A percentile compares a stretch with the other conserved stretches of the same genome.
These are phyloP conservation scores for Megalops atlanticus DNA, from an alignment of 2,113 vertebrate genomes.

Conservation along the genomic window DNA sequence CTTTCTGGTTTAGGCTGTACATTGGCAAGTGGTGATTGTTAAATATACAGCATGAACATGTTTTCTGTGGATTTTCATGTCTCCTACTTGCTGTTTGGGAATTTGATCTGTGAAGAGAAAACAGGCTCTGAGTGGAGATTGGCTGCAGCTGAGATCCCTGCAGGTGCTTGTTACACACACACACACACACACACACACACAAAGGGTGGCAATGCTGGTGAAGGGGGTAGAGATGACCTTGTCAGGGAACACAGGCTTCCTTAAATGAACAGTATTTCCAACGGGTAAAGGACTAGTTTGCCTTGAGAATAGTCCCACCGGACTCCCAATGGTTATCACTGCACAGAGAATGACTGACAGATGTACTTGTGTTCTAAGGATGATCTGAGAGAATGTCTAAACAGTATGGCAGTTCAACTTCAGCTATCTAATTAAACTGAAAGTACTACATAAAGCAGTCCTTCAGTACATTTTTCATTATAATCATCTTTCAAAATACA, in stretches of 20 bases:
- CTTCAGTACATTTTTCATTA: background rate
- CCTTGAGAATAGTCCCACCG: background rate
- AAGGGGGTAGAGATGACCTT: conserved; percentile 36
- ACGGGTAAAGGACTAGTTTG: conserved; percentile 21
- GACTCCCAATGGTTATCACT: conserved; percentile 13
- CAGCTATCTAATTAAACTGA: background rate
- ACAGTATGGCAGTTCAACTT: background rate
- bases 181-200: background rate
- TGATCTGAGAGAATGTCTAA: conserved; percentile 14
- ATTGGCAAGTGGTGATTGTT: too few species aligned
- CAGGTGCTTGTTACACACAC: conserved; percentile 31
- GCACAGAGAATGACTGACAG: conserved; percentile 27
- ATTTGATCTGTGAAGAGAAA: background rate
- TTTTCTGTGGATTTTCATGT: background rate
- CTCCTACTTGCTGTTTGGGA: background rate
- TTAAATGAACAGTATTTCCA: conserved; percentile 44
- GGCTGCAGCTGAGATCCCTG: conserved; percentile 37
- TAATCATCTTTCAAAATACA: too few species aligned
- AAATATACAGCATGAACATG: too few species aligned
- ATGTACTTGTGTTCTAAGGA: background rate
- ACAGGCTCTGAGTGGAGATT: conserved; percentile 11
- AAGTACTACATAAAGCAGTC: background rate
- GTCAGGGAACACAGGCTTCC: conserved; percentile 14
- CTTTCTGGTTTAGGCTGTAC: too few species aligned
- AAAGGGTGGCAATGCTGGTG: conserved; percentile 1